Evolutionary conservation across 2,888 invertebrate species (phyloP), one percentile per base, ranked within the genome.

Genomic region (Meghimatium bilineatum): DNA sequence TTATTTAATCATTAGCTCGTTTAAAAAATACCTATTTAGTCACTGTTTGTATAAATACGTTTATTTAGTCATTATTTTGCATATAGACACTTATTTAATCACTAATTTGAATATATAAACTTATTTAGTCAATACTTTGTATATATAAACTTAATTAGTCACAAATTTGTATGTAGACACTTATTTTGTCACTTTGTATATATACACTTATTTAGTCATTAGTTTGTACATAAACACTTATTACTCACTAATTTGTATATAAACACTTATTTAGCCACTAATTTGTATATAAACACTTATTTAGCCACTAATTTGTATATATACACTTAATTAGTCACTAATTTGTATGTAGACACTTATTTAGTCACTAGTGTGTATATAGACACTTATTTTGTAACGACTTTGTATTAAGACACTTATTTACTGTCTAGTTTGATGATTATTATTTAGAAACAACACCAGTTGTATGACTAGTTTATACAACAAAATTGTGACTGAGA

Each of bases 131-230:
- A 29, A 44, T 67, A 23, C 26, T 67, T 79, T 38, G 26, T 63
- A 36, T 38, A 63, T 26, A 67, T 29, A 67, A 67, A n/a, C 38
- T 67, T 44, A 32, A 29, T 49, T 29, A n/a, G 44, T 67, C 79
- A 29, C 79, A 10, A 20, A 17, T n/a, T 26, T n/a, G n/a, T n/a
- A 60, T n/a, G 20, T 5, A 60, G 26, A 60, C 60, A 60, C 60
- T 80, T 32, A 56, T 67, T 38, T 49, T 38, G 34, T 69, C 32
- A 1, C 69, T 67, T 32, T 36, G n/a, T n/a, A n/a, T n/a, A n/a
- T n/a, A n/a, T n/a, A n/a, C n/a, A n/a, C 34, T 34, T 52, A 52
- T 69, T 80, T 34, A 23, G 23, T 80, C 69, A 69, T 32, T 69
- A 26, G 20, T 49, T 20, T 29, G 26, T 38, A 12, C n/a, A 12